These are phyloP conservation scores for Xenentodon cancila DNA, from an alignment of 2,797 vertebrate genomes.

Conservation along the genomic window DNA sequence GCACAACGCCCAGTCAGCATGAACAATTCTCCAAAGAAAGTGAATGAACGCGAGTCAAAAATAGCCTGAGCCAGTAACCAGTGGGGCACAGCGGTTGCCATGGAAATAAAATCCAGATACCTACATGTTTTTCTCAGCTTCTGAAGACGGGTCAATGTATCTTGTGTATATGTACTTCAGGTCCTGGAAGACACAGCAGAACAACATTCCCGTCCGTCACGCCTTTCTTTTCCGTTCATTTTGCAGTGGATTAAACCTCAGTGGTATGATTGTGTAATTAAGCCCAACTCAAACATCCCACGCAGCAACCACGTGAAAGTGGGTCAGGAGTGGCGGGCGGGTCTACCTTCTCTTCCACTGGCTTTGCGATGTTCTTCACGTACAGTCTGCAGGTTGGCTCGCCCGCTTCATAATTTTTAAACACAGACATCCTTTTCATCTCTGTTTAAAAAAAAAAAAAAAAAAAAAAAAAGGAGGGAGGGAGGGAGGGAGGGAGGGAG, in stretches of 20 bases:
- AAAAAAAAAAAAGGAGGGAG: no score
- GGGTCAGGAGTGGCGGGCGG: not conserved
- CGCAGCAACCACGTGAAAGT: not conserved
- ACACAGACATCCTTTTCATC: slow-evolving; percentile 94
- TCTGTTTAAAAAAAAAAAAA: slow-evolving; percentile 79
- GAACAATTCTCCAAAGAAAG: slow-evolving; percentile 63
- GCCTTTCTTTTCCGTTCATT: no score
- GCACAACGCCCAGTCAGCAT: slow-evolving; percentile 64
- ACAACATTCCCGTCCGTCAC: not conserved
- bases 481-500: no score
- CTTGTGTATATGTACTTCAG: slow-evolving; percentile 96
- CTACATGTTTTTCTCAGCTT: slow-evolving; percentile 95
- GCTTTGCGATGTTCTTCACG: slow-evolving; percentile 97
- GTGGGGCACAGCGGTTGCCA: not conserved
- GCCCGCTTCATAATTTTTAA: slow-evolving; percentile 94
- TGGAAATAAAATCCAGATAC: slow-evolving; percentile 43
- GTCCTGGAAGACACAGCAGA: slow-evolving; percentile 80
- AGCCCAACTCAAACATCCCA: not conserved
- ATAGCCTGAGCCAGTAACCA: slow-evolving; percentile 34
- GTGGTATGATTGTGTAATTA: not conserved
- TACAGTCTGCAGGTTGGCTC: slow-evolving; percentile 98
- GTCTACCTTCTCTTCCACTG: slow-evolving; percentile 94
- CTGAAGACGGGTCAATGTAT: slow-evolving; percentile 90
- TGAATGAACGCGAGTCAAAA: slow-evolving; percentile 64
- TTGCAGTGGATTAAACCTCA: no score